Evolutionary conservation across 2,113 vertebrate species (phyloP), one percentile per base, ranked within the genome.

Genomic region (Odontesthes bonariensis): DNA sequence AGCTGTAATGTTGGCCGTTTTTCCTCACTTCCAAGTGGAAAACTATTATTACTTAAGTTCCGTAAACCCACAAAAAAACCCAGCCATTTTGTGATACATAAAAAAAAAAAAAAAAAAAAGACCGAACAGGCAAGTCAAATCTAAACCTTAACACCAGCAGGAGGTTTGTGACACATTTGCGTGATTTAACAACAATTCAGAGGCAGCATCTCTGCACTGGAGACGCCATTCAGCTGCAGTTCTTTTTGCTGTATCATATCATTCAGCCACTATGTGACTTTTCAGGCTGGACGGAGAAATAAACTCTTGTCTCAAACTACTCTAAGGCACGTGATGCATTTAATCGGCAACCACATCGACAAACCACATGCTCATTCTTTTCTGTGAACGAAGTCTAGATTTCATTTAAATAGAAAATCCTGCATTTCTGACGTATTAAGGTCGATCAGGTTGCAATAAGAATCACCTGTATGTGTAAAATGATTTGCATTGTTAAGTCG

Each of bases 1-100:
- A 32, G 10, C 35, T 19, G 59, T 42, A 49, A 16, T 57, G 76
- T 69, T 76, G 54, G 71, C 54, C 14, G 55, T 35, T 38, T 38
- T 38, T 38, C 10, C 2, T 5, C 35, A 38, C 35, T 38, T 7
- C 27, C 10, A 10, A 38, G 35, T 38, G 35, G 35, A 38, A 38
- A 38, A 7, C 1, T 3, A 27, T 3, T 27, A 27, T 27, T 27
- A 27, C 5, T 38, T 38, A 7, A 38, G 35, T 38, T 38, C 10
- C 2, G 10, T 38, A 38, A 38, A 10, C 7, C 5, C 35, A 8
- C 35, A 38, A 38, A 38, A 38, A 27, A 27, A 63, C 61, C n/a
- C 27, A 27, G 27, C 27, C 27, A 27, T 27, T 27, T 27, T 27
- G 27, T 27, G 27, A 27, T 27, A 27, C 3, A 27, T 1, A 38